These are phyloP conservation scores for Wasmannia auropunctata DNA, from an alignment of 1,140 invertebrate genomes.

Conservation along the genomic window DNA sequence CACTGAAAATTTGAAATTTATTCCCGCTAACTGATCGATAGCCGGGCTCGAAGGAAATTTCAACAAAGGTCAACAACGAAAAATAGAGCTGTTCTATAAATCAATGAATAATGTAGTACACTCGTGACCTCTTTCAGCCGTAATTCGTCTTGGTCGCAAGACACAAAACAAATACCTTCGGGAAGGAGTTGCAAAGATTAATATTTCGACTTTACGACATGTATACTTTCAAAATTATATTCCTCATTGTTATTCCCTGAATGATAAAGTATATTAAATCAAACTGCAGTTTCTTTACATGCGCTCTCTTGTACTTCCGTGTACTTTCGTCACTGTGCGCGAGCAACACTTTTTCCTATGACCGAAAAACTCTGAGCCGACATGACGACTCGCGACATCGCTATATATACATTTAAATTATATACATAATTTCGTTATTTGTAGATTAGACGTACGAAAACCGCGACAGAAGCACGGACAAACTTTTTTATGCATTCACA, in stretches of 20 bases:
- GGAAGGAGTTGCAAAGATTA: background rate
- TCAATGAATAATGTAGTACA: slow-evolving; percentile 38
- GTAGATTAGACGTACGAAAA: background rate
- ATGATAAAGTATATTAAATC: background rate
- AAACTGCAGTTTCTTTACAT: background rate
- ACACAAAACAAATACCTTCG: background rate
- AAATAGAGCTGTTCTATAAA: slow-evolving; percentile 41
- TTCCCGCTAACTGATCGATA: slow-evolving; percentile 6
- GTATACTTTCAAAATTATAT: background rate
- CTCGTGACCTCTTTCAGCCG: background rate
- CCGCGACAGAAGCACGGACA: background rate
- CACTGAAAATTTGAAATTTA: slow-evolving; percentile 32
- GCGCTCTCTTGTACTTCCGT: background rate
- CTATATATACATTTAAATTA: slow-evolving; percentile 82
- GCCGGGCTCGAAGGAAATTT: slow-evolving; percentile 2
- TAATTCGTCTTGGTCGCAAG: background rate
- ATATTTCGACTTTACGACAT: background rate
- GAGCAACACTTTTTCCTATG: slow-evolving; percentile 85
- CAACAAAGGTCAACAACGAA: slow-evolving; percentile 11
- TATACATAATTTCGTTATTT: background rate
- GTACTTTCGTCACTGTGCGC: background rate
- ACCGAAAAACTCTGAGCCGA: slow-evolving; percentile 90
- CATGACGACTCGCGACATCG: slow-evolving; percentile 92
- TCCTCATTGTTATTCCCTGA: background rate
- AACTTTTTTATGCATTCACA: background rate